These are phyloP conservation scores for Typhlomys cinereus DNA, from an alignment of 2,113 vertebrate genomes.

Conservation along the genomic window DNA sequence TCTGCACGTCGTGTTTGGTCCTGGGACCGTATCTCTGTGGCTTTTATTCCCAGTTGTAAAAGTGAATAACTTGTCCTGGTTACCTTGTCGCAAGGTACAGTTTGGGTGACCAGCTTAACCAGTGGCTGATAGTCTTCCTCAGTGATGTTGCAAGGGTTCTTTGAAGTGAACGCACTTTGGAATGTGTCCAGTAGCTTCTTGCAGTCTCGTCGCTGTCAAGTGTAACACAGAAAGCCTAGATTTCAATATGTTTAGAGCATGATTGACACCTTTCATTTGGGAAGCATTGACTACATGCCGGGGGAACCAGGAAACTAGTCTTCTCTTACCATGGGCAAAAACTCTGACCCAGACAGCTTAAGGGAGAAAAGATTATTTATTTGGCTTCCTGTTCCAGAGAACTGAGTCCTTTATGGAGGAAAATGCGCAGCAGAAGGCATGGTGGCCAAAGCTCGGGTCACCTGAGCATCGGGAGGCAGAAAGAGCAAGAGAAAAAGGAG, in stretches of 20 bases:
- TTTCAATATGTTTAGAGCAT: neutral
- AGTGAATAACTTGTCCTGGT: neutral
- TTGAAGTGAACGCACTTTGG: slow-evolving; percentile 79
- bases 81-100: slow-evolving; percentile 84
- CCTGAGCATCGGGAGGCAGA: too few species aligned
- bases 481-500: too few species aligned
- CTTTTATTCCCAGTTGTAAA: neutral
- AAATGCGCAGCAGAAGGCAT: too few species aligned
- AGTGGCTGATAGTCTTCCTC: slow-evolving; percentile 83
- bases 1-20: neutral
- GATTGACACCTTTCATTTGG: neutral
- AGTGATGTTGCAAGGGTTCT: slow-evolving; percentile 83
- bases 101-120: slow-evolving; percentile 64
- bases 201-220: slow-evolving; percentile 80
- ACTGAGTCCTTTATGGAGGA: too few species aligned
- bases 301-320: neutral
- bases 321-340: neutral
- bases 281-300: neutral
- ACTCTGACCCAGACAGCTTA: neutral
- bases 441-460: too few species aligned
- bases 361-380: neutral
- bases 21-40: neutral
- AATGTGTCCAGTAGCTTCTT: slow-evolving; percentile 79
- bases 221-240: slow-evolving; percentile 40
- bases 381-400: too few species aligned